These are phyloP conservation scores for Saiga tatarica DNA, from an alignment of 2,113 vertebrate genomes.

Conservation along the genomic window DNA sequence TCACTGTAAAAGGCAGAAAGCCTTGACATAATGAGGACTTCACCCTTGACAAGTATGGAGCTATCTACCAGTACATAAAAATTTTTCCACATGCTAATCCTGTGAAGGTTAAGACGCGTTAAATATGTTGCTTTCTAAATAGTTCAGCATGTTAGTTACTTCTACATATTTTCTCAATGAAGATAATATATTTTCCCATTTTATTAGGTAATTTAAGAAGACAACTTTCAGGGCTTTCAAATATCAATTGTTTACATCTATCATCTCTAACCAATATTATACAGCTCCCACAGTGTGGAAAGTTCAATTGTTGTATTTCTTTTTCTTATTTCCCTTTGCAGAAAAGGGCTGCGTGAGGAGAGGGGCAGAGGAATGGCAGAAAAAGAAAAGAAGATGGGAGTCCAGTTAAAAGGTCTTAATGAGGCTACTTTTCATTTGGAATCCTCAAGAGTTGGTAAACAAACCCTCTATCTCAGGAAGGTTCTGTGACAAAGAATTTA, in stretches of 20 bases:
- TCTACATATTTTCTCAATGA: constrained; percentile 19
- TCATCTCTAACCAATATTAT: not conserved
- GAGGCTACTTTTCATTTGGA: not conserved
- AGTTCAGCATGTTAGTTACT: not conserved
- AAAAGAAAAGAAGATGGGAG: not conserved
- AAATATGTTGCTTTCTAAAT: not conserved
- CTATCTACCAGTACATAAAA: not conserved
- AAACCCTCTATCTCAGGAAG: not conserved
- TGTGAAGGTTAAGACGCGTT: not conserved
- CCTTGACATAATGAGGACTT: not conserved
- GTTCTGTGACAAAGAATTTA: not conserved
- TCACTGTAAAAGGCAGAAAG: not conserved
- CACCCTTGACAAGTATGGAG: not conserved
- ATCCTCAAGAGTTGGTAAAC: not conserved
- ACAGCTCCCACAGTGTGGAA: not conserved
- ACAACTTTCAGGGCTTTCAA: not conserved
- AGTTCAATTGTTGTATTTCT: not conserved
- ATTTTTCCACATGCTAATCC: not conserved
- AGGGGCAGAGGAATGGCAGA: not conserved
- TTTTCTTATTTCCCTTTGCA: not conserved
- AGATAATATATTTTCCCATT: not conserved
- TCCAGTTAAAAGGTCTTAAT: not conserved
- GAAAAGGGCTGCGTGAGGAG: not conserved
- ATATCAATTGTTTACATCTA: not conserved
- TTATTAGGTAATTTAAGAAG: constrained; percentile 7